These are phyloP conservation scores for Enteromius anoplus DNA, from an alignment of 2,797 vertebrate genomes.

Conservation along the genomic window DNA sequence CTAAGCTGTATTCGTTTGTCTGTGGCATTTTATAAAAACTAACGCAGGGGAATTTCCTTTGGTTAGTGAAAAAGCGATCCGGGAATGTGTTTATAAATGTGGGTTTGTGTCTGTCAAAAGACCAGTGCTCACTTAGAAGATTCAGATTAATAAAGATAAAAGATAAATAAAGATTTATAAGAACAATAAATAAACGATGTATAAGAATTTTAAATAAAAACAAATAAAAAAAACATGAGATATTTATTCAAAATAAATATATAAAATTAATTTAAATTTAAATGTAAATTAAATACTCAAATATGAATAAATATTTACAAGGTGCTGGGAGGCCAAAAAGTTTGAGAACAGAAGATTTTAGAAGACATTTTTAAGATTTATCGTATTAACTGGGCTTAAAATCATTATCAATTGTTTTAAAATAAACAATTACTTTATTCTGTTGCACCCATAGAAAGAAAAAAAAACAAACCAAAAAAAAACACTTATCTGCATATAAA, in stretches of 20 bases:
- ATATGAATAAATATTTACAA: background rate
- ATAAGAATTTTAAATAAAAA: background rate
- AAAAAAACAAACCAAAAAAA: background rate
- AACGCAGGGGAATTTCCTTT: constrained; percentile 31
- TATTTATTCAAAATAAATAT: background rate
- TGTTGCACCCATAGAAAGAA: background rate
- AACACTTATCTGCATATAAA: background rate
- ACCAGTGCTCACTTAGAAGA: background rate
- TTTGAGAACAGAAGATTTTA: background rate
- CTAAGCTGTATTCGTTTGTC: constrained; percentile 41
- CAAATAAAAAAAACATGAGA: background rate
- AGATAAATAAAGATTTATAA: too few species aligned
- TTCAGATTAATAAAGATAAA: too few species aligned
- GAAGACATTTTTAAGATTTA: background rate
- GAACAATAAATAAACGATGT: background rate
- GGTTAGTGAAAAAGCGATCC: background rate
- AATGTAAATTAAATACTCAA: background rate
- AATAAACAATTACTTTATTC: background rate
- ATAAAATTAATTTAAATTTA: background rate
- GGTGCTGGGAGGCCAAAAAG: background rate
- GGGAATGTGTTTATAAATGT: background rate
- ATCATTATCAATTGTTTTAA: background rate
- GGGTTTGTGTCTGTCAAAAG: background rate
- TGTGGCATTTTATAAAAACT: constrained; percentile 34
- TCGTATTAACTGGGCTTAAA: background rate